A percentile compares a stretch with the other conserved stretches of the same genome.
Evolutionary conservation across 2,888 invertebrate genomes (phyloP).

Genomic region (Drepanosiphum platanoidis): DNA sequence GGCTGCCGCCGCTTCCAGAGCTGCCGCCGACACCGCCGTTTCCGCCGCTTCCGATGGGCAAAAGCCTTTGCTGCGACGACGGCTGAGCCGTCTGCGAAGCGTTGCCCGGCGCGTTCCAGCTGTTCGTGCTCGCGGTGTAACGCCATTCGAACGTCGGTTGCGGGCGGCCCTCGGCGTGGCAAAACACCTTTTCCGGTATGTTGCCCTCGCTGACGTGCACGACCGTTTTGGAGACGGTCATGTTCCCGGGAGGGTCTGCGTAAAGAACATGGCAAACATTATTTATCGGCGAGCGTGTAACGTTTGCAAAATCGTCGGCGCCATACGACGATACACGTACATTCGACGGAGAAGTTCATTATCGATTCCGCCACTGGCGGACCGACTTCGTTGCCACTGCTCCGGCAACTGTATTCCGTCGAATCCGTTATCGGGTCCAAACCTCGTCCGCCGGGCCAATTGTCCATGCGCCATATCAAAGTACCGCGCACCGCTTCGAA

Average conservation of each 20-base stretch:
- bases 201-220: constrained; percentile 72
- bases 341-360: constrained; percentile 88
- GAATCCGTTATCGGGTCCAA: constrained; percentile 82
- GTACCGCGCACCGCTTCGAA: constrained; percentile 90
- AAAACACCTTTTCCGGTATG: constrained; percentile 71
- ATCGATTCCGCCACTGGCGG: constrained; percentile 80
- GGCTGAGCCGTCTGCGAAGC: constrained; percentile 9
- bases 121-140: constrained; percentile 68
- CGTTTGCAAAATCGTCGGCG: too few relatives aligned
- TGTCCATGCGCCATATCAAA: constrained; percentile 87
- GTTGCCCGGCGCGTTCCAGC: constrained; percentile 65
- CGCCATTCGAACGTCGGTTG: constrained; percentile 80
- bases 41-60: background rate
- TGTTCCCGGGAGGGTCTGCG: constrained; percentile 88
- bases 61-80: constrained; percentile 28
- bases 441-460: constrained; percentile 79
- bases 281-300: too few relatives aligned
- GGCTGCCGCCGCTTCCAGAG: constrained; percentile 78
- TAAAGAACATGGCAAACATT: background rate
- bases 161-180: constrained; percentile 76
- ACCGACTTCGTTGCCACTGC: constrained; percentile 81
- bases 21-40: constrained; percentile 73
- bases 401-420: constrained; percentile 85
- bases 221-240: constrained; percentile 74
- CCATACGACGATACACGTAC: too few relatives aligned